Percentiles rank a stretch among this genome's conserved stretches.
These are phyloP conservation scores for Epizoanthus scotinus DNA, from an alignment of 92 coral and sea anemone species.

Conservation along the genomic window DNA sequence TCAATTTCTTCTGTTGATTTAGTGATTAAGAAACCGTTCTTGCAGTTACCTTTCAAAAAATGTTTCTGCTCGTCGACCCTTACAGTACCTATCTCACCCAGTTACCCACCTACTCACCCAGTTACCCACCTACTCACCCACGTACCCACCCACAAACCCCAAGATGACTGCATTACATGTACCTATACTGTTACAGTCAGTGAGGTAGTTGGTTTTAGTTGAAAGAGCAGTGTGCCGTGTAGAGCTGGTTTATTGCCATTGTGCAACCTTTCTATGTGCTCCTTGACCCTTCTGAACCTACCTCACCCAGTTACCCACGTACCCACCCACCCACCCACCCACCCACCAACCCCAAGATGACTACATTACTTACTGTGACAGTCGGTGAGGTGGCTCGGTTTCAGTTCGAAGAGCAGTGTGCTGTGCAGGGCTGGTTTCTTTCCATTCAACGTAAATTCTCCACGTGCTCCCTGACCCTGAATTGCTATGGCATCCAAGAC, in stretches of 20 bases:
- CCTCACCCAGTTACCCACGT: background rate
- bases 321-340: no score
- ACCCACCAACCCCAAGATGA: background rate
- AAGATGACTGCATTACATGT: slow-evolving; percentile 34
- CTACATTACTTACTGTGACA: slow-evolving; percentile 82
- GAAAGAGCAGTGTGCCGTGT: slow-evolving; percentile 85
- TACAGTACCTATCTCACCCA: background rate
- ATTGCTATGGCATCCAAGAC: slow-evolving; percentile 87
- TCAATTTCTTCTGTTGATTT: no score
- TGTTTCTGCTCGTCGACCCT: slow-evolving; percentile 76
- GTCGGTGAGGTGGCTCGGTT: slow-evolving; percentile 79
- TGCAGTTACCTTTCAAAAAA: no score
- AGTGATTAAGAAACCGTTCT: no score
- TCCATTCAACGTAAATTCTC: slow-evolving; percentile 92
- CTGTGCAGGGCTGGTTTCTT: slow-evolving; percentile 89
- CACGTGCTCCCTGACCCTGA: slow-evolving; percentile 98
- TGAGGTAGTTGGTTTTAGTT: slow-evolving; percentile 80
- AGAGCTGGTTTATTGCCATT: slow-evolving; percentile 92
- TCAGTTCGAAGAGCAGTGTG: slow-evolving; percentile 82
- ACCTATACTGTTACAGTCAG: slow-evolving; percentile 90
- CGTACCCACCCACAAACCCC: background rate
- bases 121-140: no score
- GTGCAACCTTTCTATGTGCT: slow-evolving; percentile 88
- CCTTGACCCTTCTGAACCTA: slow-evolving; percentile 79
- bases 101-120: no score